phyloP scores from a whole-genome alignment of 1,140 invertebrate species.

The Aphelenchoides fujianensis region DNA sequence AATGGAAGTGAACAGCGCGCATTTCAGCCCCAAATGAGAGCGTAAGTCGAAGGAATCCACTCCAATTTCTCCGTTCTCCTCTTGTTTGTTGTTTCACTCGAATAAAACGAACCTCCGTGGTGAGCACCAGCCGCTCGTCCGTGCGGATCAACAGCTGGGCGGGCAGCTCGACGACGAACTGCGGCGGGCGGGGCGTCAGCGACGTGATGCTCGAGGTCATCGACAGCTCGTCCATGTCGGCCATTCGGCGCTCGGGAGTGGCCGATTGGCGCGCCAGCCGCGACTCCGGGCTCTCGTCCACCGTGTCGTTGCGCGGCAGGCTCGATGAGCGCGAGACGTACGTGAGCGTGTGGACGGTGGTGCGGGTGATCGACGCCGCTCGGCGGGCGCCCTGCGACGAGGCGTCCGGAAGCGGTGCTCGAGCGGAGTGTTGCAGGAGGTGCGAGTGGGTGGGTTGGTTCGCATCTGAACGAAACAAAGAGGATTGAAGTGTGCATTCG shows the following conservation, averaged over 20 bases:
- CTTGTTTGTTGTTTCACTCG: too few species aligned
- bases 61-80: too few species aligned
- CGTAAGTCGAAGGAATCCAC: too few species aligned
- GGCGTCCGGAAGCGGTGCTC: conserved; percentile 13
- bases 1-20: too few species aligned
- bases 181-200: conserved; percentile 40
- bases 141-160: conserved; percentile 40
- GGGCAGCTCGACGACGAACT: conserved; percentile 50
- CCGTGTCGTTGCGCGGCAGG: conserved; percentile 28
- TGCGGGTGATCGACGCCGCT: conserved; percentile 29
- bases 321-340: conserved; percentile 35
- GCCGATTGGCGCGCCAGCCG: conserved; percentile 14
- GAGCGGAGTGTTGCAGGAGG: conserved; percentile 15
- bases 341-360: conserved; percentile 36
- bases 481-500: too few species aligned
- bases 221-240: background rate
- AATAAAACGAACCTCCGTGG: conserved; percentile 18
- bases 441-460: conserved; percentile 16
- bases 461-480: conserved; percentile 14
- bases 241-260: conserved; percentile 21
- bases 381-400: background rate
- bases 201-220: background rate
- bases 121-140: conserved; percentile 47
- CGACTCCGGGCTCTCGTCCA: conserved; percentile 11
- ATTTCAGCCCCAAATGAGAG: too few species aligned